Evolutionary conservation across 2,888 invertebrate species (phyloP).

Genomic region (Trilocha varians): DNA sequence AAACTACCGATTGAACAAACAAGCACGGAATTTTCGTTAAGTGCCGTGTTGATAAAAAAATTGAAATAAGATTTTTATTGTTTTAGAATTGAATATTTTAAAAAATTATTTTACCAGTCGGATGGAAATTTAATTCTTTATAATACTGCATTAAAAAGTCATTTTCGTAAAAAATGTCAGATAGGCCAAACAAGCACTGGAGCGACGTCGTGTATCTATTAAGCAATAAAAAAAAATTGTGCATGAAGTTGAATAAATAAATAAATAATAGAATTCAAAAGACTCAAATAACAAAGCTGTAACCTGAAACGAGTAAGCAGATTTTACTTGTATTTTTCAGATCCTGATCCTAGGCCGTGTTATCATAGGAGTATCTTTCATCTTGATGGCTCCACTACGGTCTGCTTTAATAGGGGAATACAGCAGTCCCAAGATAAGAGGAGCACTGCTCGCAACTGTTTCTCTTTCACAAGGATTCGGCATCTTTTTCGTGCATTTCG

Average conservation of each 20-base stretch:
- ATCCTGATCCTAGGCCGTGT: slow-evolving; percentile 34
- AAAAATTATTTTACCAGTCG: neutral
- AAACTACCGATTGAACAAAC: no score
- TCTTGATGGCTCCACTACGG: slow-evolving; percentile 58
- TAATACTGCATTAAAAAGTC: no score
- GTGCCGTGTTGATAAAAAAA: no score
- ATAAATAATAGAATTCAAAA: neutral
- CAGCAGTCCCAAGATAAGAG: slow-evolving; percentile 71
- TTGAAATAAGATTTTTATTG: no score
- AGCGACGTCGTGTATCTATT: no score
- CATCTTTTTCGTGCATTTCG: slow-evolving; percentile 71
- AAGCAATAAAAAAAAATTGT: no score
- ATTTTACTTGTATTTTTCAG: slow-evolving; percentile 21
- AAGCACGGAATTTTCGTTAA: no score
- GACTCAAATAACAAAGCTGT: neutral
- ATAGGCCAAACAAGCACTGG: no score
- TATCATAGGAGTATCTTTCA: slow-evolving; percentile 57
- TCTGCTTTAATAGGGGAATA: slow-evolving; percentile 70
- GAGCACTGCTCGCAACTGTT: slow-evolving; percentile 71
- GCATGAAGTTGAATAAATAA: no score
- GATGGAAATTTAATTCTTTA: no score
- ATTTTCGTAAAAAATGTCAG: no score
- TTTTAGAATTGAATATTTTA: no score
- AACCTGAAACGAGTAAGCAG: neutral
- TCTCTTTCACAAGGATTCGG: slow-evolving; percentile 72